Evolutionary conservation across 2,113 vertebrate species (phyloP).

Genomic region (Antechinus stuartii): DNA sequence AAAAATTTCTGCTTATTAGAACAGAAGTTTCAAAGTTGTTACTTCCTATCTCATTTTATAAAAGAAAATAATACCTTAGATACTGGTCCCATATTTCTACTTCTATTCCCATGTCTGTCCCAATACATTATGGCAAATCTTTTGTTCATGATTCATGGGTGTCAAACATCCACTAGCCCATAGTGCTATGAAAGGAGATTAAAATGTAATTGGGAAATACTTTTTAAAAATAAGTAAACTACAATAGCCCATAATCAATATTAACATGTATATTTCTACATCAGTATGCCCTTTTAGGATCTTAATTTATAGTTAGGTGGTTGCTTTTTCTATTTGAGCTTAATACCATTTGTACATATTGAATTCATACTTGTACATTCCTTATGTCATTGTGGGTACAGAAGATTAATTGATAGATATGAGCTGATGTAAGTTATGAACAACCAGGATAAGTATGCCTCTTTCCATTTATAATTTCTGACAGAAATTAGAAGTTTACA

Average conservation of each 20-base stretch:
- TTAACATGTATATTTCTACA: not conserved
- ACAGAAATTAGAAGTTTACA: not conserved
- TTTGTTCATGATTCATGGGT: not conserved
- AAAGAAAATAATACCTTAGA: not conserved
- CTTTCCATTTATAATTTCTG: not conserved
- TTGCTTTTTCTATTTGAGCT: not conserved
- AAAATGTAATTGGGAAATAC: not conserved
- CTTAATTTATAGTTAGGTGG: not conserved
- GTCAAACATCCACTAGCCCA: not conserved
- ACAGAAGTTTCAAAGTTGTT: not conserved
- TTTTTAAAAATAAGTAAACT: not conserved
- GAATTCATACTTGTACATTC: not conserved
- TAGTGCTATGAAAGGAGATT: not conserved
- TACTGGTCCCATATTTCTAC: not conserved
- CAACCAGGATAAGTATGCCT: not conserved
- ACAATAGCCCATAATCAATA: not conserved
- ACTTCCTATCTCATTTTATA: fast-evolving
- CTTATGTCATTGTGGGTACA: not conserved
- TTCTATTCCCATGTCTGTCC: not conserved
- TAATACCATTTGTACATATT: not conserved
- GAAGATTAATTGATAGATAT: not conserved
- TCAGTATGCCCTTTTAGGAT: not conserved
- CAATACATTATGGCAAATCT: not conserved
- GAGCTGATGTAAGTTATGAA: not conserved
- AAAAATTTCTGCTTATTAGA: not conserved